These are phyloP conservation scores for Zonotrichia albicollis DNA, from an alignment of 2,797 vertebrate genomes.

Conservation along the genomic window DNA sequence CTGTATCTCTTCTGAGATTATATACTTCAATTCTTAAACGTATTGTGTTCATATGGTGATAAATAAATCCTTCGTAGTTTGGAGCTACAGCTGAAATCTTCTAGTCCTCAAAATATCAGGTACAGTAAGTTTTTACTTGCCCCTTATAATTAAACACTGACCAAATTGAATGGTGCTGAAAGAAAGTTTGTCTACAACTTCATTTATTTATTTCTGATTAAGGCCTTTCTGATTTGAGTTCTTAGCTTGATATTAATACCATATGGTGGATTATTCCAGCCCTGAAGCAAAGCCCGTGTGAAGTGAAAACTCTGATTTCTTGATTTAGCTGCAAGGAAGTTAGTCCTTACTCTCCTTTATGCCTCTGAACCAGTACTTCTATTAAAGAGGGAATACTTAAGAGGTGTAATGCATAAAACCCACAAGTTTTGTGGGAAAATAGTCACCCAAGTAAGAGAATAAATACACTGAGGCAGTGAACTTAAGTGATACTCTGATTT, in stretches of 20 bases:
- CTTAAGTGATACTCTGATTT: background rate
- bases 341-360: background rate
- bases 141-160: background rate
- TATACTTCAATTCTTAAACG: background rate
- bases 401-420: background rate
- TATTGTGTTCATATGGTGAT: background rate
- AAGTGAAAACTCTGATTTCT: conserved; percentile 29
- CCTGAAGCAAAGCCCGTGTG: background rate
- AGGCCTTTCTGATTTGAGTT: background rate
- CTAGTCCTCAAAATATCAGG: background rate
- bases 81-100: background rate
- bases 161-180: background rate
- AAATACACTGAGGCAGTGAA: background rate
- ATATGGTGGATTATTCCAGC: background rate
- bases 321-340: background rate
- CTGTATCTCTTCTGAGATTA: background rate
- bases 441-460: background rate
- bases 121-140: background rate
- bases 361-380: background rate
- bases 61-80: background rate
- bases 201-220: background rate
- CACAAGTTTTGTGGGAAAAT: background rate
- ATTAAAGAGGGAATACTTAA: background rate
- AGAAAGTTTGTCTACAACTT: background rate
- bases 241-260: background rate